Percentiles rank a stretch among this genome's conserved stretches.
Conservation (phyloP, 2,888 invertebrate species). For the Aspidapion aeneum region DNA sequence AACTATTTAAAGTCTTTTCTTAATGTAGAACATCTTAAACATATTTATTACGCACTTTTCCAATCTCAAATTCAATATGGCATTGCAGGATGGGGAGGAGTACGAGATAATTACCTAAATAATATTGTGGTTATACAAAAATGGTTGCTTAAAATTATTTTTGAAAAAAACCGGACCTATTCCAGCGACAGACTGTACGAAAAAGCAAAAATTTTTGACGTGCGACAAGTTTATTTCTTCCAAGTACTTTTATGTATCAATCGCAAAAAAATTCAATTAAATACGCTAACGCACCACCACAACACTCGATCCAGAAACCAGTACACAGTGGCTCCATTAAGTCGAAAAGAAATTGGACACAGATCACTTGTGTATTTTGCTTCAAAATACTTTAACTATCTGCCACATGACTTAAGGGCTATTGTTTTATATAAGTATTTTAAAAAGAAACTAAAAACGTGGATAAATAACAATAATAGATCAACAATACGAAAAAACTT, state of each 20-base stretch:
- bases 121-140: slow-evolving; percentile 10
- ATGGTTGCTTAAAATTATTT: slow-evolving; percentile 8
- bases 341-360: not conserved
- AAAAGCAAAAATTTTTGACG: not conserved
- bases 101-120: slow-evolving; percentile 5
- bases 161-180: not conserved
- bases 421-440: not conserved
- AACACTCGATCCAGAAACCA: not conserved
- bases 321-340: not conserved
- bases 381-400: not conserved
- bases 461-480: not conserved
- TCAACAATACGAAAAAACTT: not conserved
- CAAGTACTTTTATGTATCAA: not conserved
- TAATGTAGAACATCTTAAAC: slow-evolving; percentile 8
- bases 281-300: not conserved
- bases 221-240: not conserved
- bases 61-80: slow-evolving; percentile 15
- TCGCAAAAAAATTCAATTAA: not conserved
- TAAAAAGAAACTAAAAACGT: not conserved
- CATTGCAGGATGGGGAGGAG: slow-evolving; percentile 9
- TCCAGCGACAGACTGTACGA: not conserved
- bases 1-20: slow-evolving; percentile 9
- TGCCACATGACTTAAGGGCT: not conserved
- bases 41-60: slow-evolving; percentile 12
- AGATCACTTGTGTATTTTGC: not conserved